Percentiles rank a stretch among this genome's conserved stretches.
Conservation (phyloP, 2,888 invertebrate genomes). For the Xylota sylvarum region DNA sequence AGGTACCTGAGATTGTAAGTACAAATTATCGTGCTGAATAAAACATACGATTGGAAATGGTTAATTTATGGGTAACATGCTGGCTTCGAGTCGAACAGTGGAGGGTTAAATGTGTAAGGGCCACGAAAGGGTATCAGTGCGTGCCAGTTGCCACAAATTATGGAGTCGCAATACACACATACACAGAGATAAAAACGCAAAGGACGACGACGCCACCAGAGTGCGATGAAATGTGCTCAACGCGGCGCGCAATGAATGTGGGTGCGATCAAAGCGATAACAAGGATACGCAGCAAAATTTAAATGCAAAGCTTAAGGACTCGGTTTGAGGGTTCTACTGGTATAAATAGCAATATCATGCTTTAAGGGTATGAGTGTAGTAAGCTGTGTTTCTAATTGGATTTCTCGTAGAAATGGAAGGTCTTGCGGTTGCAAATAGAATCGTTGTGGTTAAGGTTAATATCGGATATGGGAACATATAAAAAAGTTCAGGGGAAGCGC, state of each 20-base stretch:
- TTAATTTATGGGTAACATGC: constrained; percentile 67
- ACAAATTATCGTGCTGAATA: constrained; percentile 72
- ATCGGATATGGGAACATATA: neutral
- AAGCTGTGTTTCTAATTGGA: neutral
- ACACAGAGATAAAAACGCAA: constrained; percentile 17
- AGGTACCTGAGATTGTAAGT: constrained; percentile 43
- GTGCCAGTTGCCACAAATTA: constrained; percentile 71
- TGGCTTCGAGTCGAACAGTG: constrained; percentile 29
- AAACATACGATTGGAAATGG: constrained; percentile 66
- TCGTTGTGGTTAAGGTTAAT: neutral
- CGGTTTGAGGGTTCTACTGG: constrained; percentile 8
- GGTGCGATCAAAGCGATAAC: constrained; percentile 30
- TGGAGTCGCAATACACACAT: constrained; percentile 21
- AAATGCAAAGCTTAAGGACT: constrained; percentile 12
- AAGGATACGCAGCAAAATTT: constrained; percentile 2
- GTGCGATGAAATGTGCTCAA: constrained; percentile 43
- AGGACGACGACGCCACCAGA: constrained; percentile 16
- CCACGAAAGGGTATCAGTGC: constrained; percentile 62
- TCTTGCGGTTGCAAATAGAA: neutral
- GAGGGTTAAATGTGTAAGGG: constrained; percentile 26
- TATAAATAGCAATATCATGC: neutral
- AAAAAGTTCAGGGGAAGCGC: neutral
- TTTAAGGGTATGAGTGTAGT: neutral
- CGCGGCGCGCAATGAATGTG: constrained; percentile 22
- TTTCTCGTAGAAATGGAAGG: neutral